These are phyloP conservation scores for Chelon auratus DNA, from an alignment of 2,797 vertebrate genomes.

Conservation along the genomic window DNA sequence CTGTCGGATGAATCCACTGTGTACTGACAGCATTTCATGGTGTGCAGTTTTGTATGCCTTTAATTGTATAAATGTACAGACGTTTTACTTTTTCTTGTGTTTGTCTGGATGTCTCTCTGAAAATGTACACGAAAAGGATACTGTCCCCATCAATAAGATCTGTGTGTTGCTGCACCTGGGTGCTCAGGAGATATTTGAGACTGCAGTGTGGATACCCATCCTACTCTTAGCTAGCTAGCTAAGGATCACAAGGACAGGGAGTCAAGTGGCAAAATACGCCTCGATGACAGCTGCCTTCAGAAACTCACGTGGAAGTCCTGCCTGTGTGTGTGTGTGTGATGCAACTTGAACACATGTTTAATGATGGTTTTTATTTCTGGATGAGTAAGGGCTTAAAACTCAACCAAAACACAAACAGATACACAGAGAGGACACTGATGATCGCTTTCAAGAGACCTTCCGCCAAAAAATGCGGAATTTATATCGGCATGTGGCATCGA, in stretches of 20 bases:
- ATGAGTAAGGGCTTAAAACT: neutral
- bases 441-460: too few species aligned
- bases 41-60: slow-evolving; percentile 64
- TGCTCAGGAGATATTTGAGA: slow-evolving; percentile 11
- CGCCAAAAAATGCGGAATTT: neutral
- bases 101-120: slow-evolving; percentile 1
- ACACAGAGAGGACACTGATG: too few species aligned
- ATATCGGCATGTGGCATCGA: slow-evolving; percentile 9
- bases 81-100: slow-evolving; percentile 24
- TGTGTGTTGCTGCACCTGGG: neutral
- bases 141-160: neutral
- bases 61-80: slow-evolving; percentile 80
- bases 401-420: neutral
- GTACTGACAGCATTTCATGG: slow-evolving; percentile 24
- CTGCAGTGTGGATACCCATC: neutral
- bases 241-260: slow-evolving; percentile 6
- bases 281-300: slow-evolving; percentile 6
- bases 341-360: slow-evolving; percentile 25
- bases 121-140: neutral
- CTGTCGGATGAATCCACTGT: slow-evolving; percentile 11
- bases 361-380: slow-evolving; percentile 13
- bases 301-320: slow-evolving; percentile 10
- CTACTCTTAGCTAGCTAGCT: neutral
- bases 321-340: neutral
- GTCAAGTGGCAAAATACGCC: slow-evolving; percentile 19